phyloP scores from a whole-genome alignment of 2,888 invertebrate genomes.

The Cerastoderma edule region DNA sequence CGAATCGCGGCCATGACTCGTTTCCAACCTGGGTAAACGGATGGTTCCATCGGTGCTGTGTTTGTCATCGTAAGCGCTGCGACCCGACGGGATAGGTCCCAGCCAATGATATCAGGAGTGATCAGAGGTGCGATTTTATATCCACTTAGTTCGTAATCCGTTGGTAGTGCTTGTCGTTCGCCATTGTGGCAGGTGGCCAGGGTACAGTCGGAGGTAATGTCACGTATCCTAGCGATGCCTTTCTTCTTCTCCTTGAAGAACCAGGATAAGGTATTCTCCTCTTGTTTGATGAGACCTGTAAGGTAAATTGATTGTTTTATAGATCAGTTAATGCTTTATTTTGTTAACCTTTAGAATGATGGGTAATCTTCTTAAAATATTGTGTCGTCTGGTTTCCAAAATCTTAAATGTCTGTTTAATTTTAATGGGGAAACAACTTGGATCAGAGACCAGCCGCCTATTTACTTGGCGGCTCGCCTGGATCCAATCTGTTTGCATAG shows the following conservation, averaged over 20 bases:
- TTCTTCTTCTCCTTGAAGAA: slow-evolving; percentile 64
- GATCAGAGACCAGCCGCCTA: too few relatives aligned
- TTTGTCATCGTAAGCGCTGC: slow-evolving; percentile 75
- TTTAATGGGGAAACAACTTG: too few relatives aligned
- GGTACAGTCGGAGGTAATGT: slow-evolving; percentile 54
- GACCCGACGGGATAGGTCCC: slow-evolving; percentile 62
- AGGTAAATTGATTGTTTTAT: neutral
- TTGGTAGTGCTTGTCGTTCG: slow-evolving; percentile 65
- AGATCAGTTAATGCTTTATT: too few relatives aligned
- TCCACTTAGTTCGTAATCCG: slow-evolving; percentile 65
- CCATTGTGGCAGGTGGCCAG: slow-evolving; percentile 65
- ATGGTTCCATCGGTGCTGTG: slow-evolving; percentile 71
- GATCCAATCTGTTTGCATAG: too few relatives aligned
- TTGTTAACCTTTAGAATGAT: too few relatives aligned
- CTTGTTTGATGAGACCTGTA: slow-evolving; percentile 67
- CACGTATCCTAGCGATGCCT: slow-evolving; percentile 58
- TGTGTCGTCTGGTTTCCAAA: too few relatives aligned
- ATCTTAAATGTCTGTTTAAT: too few relatives aligned
- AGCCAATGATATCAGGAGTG: slow-evolving; percentile 70
- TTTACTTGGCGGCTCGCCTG: too few relatives aligned
- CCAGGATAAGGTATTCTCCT: slow-evolving; percentile 63
- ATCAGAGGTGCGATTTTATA: slow-evolving; percentile 70
- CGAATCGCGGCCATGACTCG: slow-evolving; percentile 61
- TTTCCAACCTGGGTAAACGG: slow-evolving; percentile 72
- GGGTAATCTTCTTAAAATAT: too few relatives aligned